Evolutionary conservation across 1,140 invertebrate genomes (phyloP).

Genomic region (Chionoecetes opilio): DNA sequence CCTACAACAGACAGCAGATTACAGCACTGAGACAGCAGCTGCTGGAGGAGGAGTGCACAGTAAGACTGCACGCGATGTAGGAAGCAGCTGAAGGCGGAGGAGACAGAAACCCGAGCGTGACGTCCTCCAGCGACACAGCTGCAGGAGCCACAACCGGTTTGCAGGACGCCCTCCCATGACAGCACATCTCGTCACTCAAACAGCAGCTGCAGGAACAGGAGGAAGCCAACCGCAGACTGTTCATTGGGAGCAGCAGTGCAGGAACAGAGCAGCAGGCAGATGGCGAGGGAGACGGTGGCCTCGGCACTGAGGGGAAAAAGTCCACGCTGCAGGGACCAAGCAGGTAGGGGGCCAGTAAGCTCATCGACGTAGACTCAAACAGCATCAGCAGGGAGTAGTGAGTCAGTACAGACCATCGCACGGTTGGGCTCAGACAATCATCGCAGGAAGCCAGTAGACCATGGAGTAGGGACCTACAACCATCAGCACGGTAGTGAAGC

Average conservation of each 20-base stretch:
- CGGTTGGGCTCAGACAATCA: no score
- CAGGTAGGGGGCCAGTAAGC: no score
- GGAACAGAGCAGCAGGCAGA: conserved; percentile 36
- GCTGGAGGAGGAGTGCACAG: not conserved
- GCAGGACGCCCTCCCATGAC: conserved; percentile 4
- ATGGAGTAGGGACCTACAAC: no score
- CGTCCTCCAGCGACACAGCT: not conserved
- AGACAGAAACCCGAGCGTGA: no score
- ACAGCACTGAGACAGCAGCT: not conserved
- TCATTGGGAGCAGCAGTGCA: conserved; percentile 25
- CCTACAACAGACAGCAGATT: conserved; percentile 39
- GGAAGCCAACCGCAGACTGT: conserved; percentile 12
- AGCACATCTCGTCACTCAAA: not conserved
- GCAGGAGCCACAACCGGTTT: not conserved
- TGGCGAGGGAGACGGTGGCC: not conserved
- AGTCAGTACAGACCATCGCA: no score
- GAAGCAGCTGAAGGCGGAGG: no score
- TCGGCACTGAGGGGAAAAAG: not conserved
- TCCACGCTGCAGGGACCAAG: no score
- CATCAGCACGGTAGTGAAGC: no score
- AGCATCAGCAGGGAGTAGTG: no score
- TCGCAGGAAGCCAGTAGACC: no score
- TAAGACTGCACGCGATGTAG: conserved; percentile 9
- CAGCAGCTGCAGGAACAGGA: conserved; percentile 51
- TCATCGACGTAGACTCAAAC: no score